Base-by-base conservation (phyloP, 2,888 invertebrate genomes). In the Chalcosyrphus nemorum region DNA sequence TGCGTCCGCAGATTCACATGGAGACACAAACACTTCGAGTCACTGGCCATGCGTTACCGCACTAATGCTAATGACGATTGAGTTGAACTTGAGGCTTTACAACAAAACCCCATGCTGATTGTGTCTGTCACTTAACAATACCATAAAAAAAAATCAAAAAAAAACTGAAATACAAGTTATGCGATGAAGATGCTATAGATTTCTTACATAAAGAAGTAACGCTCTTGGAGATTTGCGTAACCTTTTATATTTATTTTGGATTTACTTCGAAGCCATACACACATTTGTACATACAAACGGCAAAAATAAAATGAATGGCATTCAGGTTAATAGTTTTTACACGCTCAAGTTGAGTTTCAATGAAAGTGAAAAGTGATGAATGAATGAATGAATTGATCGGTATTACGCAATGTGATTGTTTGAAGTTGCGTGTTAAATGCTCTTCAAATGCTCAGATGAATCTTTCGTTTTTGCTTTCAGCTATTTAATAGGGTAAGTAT, bases 161-260 rank as follows among this genome's bases (percentile, higher is more conserved):
- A n/a, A 41, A 17, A 27, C 17, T 4, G 15, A 41, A 38, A 68
- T 68, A 45, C 61, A 29, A 11, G 74, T 75, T 75, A 56, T 65
- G 45, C 11, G 63, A 43, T 7, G 45, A 63, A 24, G 45, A 43
- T 45, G 32, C 24, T 47, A 7, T 11, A 38, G 45, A 21, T 6
- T 35, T 47, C 45, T 76, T 76, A 76, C 66, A 38, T 77, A 77
- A 77, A 45, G 19, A 43, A 19, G 24, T 38, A 15, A 29, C 27
- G 19, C 1, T 24, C 57, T 2, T 11, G 29, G n/a, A 41, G 27
- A 32, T 68, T 76, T 76, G 68, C 68, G 68, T 68, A 76, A 76
- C 59, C 15, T 24, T 52, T 57, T 41, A 17, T 35, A 38, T 47
- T 56, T 27, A 50, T 50, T 57, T 57, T 52, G 9, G 21, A 29